phyloP scores from a whole-genome alignment of 2,888 invertebrate genomes.

The Rhyacophila evoluta region DNA sequence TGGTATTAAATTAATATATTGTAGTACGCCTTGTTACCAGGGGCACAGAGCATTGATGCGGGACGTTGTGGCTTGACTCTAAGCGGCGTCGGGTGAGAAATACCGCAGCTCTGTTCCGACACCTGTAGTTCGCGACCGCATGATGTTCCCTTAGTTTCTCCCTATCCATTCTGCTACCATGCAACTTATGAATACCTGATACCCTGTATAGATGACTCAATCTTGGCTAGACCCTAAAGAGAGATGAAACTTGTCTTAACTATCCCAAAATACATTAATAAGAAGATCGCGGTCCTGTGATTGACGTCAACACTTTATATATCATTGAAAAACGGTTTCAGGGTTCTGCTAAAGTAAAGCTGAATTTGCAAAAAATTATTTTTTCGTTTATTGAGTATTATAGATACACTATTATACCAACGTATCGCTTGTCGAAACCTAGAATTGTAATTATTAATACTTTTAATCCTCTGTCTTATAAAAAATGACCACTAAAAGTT shows the following conservation, averaged over 20 bases:
- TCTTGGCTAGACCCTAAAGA: not conserved
- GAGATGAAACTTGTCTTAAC: not conserved
- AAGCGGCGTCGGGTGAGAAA: not conserved
- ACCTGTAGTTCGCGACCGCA: slow-evolving; percentile 13
- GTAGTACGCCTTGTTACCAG: not conserved
- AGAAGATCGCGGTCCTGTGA: no score
- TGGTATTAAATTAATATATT: not conserved
- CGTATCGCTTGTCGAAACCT: no score
- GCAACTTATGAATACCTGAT: slow-evolving; percentile 10
- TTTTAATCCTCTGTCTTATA: no score
- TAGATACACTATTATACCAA: no score
- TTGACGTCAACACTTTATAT: no score
- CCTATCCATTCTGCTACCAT: not conserved
- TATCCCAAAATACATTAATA: no score
- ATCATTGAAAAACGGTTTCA: no score
- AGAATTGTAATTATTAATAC: no score
- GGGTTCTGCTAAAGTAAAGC: no score
- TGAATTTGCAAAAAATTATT: no score
- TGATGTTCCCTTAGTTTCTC: not conserved
- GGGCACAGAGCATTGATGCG: not conserved
- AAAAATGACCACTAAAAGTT: no score
- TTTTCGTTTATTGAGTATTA: no score
- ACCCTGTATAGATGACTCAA: slow-evolving; percentile 7
- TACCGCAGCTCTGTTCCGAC: slow-evolving; percentile 5
- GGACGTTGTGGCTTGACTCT: not conserved